These are phyloP conservation scores for Cydia pomonella DNA, from an alignment of 1,140 invertebrate species.

Conservation along the genomic window DNA sequence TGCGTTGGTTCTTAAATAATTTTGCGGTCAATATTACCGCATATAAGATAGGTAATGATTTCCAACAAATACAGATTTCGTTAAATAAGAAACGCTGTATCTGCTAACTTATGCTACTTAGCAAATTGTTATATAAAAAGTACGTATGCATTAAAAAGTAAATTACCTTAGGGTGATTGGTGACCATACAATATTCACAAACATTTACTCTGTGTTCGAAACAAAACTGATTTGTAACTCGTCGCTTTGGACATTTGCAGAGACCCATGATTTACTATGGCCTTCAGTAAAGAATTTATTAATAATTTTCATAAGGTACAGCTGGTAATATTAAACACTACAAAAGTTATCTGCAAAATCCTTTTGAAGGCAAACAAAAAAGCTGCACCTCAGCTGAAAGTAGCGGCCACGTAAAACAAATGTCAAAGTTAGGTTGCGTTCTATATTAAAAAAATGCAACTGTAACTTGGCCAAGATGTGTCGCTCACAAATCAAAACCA, in stretches of 20 bases:
- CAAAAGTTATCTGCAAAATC: constrained; percentile 28
- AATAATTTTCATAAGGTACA: background rate
- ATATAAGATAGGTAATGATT: background rate
- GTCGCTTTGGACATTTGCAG: constrained; percentile 98
- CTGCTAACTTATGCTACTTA: no score
- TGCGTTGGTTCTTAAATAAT: background rate
- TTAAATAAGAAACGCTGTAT: no score
- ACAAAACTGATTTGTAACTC: constrained; percentile 98
- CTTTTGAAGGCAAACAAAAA: constrained; percentile 26
- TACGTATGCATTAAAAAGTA: background rate
- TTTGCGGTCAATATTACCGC: no score
- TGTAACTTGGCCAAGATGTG: constrained; percentile 8
- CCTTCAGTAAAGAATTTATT: background rate
- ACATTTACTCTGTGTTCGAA: constrained; percentile 99
- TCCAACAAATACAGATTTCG: background rate
- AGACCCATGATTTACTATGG: constrained; percentile 89
- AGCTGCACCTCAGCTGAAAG: constrained; percentile 30
- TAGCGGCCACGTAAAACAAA: constrained; percentile 41
- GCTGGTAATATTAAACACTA: background rate
- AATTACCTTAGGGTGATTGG: constrained; percentile 95
- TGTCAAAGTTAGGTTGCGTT: constrained; percentile 39
- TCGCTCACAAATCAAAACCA: no score
- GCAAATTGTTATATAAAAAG: no score
- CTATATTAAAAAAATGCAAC: constrained; percentile 18
- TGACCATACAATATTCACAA: constrained; percentile 98